Conservation (phyloP, 1,140 invertebrate genomes). For the Euborellia annulipes region DNA sequence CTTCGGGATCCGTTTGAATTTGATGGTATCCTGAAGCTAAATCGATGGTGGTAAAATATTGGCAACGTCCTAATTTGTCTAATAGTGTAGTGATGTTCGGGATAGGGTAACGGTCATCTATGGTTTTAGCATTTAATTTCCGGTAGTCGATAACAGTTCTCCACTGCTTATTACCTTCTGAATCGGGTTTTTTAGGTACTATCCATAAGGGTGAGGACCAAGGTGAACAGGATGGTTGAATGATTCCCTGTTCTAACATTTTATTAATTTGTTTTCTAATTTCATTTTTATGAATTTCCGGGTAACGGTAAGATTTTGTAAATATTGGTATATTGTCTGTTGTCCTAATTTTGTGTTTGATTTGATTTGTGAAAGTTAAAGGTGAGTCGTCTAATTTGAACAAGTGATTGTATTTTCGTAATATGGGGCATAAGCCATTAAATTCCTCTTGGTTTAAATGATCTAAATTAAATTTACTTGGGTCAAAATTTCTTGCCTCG, state of each 20-base stretch:
- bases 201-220: constrained; percentile 21
- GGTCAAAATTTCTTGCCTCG: no score
- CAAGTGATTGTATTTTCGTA: no score
- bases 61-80: constrained; percentile 27
- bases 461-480: no score
- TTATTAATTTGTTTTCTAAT: constrained; percentile 2
- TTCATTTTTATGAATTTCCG: constrained; percentile 5
- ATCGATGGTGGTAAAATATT: constrained; percentile 33
- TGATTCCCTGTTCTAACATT: constrained; percentile 8
- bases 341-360: no score
- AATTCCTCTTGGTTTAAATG: no score
- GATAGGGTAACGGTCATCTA: constrained; percentile 33
- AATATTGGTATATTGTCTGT: no score
- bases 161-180: constrained; percentile 21
- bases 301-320: constrained; percentile 6
- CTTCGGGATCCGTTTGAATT: constrained; percentile 20
- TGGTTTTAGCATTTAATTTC: constrained; percentile 26
- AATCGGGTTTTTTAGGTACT: constrained; percentile 24
- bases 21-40: constrained; percentile 30
- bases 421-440: no score
- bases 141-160: constrained; percentile 26
- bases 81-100: constrained; percentile 32
- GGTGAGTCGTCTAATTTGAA: no score
- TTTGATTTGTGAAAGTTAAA: no score
- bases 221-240: constrained; percentile 6